Evolutionary conservation across 2,888 invertebrate species (phyloP).

Genomic region (Rugalucina vietnamica): DNA sequence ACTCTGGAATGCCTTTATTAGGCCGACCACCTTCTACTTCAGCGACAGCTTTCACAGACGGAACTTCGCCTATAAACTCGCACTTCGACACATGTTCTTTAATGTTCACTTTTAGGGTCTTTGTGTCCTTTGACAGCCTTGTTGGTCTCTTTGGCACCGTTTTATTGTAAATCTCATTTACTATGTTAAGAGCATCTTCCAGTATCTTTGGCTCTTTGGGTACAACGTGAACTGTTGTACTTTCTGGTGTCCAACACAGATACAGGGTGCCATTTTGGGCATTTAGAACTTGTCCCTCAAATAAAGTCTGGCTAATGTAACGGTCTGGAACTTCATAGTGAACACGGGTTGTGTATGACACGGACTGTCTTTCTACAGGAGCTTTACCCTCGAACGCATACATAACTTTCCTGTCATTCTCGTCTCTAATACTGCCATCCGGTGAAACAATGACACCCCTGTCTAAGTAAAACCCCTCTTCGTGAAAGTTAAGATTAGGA

Average conservation of each 20-base stretch:
- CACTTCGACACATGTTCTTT: not conserved
- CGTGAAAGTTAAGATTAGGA: conserved; percentile 16
- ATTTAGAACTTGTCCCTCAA: not conserved
- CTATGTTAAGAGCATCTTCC: not conserved
- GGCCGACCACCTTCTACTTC: too few species aligned
- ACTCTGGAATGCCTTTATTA: not conserved
- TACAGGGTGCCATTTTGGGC: conserved; percentile 16
- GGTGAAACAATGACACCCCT: conserved; percentile 20
- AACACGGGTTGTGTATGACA: not conserved
- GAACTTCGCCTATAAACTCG: conserved; percentile 25
- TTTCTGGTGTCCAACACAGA: conserved; percentile 9
- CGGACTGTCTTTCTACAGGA: conserved; percentile 1
- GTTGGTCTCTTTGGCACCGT: not conserved
- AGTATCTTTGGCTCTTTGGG: not conserved
- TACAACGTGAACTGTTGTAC: not conserved
- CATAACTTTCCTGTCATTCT: not conserved
- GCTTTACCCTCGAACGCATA: conserved; percentile 37
- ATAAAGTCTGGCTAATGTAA: conserved; percentile 25
- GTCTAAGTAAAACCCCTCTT: conserved; percentile 26
- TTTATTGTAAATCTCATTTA: not conserved
- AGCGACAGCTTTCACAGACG: conserved; percentile 22
- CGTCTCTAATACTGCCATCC: conserved; percentile 17
- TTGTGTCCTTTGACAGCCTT: not conserved
- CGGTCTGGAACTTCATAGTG: conserved; percentile 29
- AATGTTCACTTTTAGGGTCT: not conserved